Conservation (phyloP, 2,113 vertebrate genomes). For the Verasper variegatus region DNA sequence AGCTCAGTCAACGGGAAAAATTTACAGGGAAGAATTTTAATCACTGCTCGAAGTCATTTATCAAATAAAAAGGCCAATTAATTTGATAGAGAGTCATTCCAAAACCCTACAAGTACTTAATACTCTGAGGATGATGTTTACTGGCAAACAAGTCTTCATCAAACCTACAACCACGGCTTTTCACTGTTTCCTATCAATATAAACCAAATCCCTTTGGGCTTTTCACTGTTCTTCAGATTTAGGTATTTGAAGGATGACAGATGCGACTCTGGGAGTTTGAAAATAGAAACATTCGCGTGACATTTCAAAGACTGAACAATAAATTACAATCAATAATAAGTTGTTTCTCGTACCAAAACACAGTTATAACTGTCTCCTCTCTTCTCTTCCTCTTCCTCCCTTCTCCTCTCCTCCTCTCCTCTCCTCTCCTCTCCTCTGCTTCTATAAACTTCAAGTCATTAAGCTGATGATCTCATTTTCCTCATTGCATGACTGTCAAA, state of each 20-base stretch:
- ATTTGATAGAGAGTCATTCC: background rate
- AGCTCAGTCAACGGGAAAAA: background rate
- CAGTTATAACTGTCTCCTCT: background rate
- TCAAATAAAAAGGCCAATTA: background rate
- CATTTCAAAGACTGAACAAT: slow-evolving; percentile 1
- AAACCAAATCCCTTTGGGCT: background rate
- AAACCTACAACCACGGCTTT: background rate
- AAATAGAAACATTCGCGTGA: background rate
- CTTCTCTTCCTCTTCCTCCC: no score
- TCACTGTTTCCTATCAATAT: background rate
- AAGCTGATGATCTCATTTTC: slow-evolving; percentile 60
- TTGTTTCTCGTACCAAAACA: background rate
- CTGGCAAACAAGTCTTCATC: background rate
- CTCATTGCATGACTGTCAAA: slow-evolving; percentile 38
- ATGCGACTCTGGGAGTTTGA: background rate
- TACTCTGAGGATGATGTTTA: background rate
- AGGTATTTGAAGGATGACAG: background rate
- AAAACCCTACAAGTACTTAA: background rate
- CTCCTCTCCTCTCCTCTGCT: background rate
- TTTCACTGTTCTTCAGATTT: slow-evolving; percentile 1
- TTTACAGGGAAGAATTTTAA: background rate
- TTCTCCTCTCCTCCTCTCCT: background rate
- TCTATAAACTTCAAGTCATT: slow-evolving; percentile 18
- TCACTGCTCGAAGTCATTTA: background rate
- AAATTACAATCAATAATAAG: background rate